A percentile compares a stretch with the other conserved stretches of the same genome.
phyloP scores from a whole-genome alignment of 2,113 vertebrate species.

The Mesocricetus auratus region DNA sequence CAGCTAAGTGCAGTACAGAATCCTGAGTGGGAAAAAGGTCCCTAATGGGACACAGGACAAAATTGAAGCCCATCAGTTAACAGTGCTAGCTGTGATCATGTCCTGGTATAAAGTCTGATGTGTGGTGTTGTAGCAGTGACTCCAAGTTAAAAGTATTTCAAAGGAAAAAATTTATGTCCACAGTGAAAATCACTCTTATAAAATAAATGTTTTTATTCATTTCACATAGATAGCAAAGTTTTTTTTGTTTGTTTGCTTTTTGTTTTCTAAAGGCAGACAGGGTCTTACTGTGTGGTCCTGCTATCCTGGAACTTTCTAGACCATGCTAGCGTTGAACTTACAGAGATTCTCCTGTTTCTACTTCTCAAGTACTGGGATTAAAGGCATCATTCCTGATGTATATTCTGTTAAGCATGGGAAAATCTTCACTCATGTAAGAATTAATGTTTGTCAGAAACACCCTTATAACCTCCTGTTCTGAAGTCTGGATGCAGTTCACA shows the following conservation, averaged over 20 bases:
- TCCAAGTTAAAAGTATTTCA: constrained; percentile 42
- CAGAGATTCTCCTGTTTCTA: background rate
- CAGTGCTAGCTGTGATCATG: background rate
- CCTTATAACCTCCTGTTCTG: background rate
- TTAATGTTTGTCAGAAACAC: constrained; percentile 28
- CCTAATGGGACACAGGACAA: background rate
- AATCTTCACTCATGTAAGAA: constrained; percentile 12
- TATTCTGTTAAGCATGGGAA: constrained; percentile 28
- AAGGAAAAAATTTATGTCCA: background rate
- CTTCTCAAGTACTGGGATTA: background rate
- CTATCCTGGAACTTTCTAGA: background rate
- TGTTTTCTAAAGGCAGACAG: background rate
- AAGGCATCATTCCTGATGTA: background rate
- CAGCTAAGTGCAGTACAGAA: background rate
- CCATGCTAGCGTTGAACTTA: background rate
- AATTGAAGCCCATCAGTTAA: background rate
- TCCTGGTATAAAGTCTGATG: background rate
- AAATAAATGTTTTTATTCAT: constrained; percentile 51
- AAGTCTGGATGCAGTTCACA: background rate
- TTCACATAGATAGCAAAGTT: background rate
- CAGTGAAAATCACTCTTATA: constrained; percentile 14
- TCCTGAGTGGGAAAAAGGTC: background rate
- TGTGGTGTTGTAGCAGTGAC: background rate
- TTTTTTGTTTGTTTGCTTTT: background rate
- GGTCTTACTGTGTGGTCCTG: background rate